Evolutionary conservation across 2,113 vertebrate genomes (phyloP).

Genomic region (Vombatus ursinus): DNA sequence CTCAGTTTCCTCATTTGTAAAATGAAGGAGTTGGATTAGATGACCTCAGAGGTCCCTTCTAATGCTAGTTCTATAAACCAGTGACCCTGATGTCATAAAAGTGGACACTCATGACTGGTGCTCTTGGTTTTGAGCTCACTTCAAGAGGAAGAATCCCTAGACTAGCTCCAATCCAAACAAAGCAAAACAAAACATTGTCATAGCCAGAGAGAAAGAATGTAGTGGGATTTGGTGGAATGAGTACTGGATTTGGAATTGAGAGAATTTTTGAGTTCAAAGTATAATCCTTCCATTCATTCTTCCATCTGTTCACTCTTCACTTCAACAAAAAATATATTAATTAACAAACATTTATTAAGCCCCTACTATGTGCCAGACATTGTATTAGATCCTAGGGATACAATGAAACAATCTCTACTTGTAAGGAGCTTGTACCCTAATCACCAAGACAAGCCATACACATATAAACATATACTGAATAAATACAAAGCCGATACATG

Average conservation of each 20-base stretch:
- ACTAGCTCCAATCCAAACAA: background rate
- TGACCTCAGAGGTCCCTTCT: background rate
- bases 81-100: background rate
- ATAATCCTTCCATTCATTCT: background rate
- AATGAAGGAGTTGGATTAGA: background rate
- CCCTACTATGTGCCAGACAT: background rate
- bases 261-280: background rate
- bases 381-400: background rate
- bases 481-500: background rate
- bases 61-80: background rate
- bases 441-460: background rate
- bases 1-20: background rate
- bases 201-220: background rate
- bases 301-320: background rate
- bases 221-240: background rate
- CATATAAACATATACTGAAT: background rate
- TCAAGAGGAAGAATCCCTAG: background rate
- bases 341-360: background rate
- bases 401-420: background rate
- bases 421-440: background rate
- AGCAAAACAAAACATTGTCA: background rate
- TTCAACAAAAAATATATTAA: background rate
- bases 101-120: background rate
- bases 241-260: background rate
- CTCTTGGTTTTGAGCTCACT: background rate